Evolutionary conservation across 2,113 vertebrate genomes (phyloP).

Genomic region (Athene cunicularia): DNA sequence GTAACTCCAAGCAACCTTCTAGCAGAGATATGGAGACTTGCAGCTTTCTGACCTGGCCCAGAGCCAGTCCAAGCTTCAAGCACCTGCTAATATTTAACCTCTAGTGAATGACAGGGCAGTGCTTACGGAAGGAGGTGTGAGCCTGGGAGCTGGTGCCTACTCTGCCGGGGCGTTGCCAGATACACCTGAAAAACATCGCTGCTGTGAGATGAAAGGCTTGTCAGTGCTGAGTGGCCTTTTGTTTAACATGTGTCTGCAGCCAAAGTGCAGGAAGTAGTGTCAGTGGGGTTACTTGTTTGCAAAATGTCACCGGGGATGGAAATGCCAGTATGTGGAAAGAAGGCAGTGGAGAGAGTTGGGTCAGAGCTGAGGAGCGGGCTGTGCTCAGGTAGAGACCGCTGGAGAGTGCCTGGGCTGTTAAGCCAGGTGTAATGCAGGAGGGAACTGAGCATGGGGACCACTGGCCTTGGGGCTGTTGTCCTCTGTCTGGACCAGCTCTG

Average conservation of each 20-base stretch:
- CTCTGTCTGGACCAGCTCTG: neutral
- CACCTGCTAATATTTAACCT: neutral
- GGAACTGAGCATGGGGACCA: neutral
- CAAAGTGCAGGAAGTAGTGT: no score
- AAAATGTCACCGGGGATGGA: neutral
- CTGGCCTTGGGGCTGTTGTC: neutral
- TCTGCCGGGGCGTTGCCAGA: neutral
- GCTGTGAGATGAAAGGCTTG: neutral
- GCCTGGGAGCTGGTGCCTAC: no score
- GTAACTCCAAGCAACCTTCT: neutral
- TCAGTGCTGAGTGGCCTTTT: neutral
- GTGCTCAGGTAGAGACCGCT: no score
- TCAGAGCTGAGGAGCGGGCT: neutral
- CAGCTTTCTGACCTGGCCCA: neutral
- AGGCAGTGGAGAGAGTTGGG: neutral
- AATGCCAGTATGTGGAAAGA: neutral
- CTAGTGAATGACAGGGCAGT: neutral
- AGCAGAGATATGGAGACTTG: neutral
- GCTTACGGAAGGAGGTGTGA: neutral
- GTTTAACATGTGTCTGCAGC: neutral
- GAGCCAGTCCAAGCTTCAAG: neutral
- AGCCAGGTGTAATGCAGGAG: neutral
- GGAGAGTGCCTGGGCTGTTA: neutral
- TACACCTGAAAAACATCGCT: neutral
- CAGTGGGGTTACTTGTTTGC: neutral